phyloP scores from a whole-genome alignment of 2,888 invertebrate genomes.

The Mactromeris polynyma region DNA sequence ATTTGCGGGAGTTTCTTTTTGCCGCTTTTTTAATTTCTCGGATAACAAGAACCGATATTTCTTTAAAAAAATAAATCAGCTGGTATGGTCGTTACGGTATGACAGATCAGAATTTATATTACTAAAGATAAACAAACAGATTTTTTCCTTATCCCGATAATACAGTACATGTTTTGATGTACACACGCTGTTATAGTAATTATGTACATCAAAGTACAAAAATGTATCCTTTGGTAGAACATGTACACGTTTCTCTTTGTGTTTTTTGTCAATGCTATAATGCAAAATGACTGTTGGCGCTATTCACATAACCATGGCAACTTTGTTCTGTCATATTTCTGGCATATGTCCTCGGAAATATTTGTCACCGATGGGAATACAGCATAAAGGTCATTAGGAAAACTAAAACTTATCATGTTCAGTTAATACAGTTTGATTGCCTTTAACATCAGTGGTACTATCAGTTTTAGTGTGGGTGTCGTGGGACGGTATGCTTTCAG shows the following conservation, averaged over 20 bases:
- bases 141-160: not conserved
- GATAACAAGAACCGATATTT: not conserved
- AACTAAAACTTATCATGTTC: constrained; percentile 45
- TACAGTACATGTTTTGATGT: not conserved
- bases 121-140: no score
- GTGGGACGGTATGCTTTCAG: constrained; percentile 31
- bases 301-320: constrained; percentile 25
- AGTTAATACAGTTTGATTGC: constrained; percentile 34
- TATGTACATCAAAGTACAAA: constrained; percentile 9
- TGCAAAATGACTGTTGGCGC: constrained; percentile 18
- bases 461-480: constrained; percentile 3
- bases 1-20: not conserved
- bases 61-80: constrained; percentile 1
- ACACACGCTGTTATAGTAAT: not conserved
- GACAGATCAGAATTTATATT: not conserved
- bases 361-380: constrained; percentile 33
- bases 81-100: not conserved
- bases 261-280: constrained; percentile 8
- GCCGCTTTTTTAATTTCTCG: not conserved
- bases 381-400: constrained; percentile 50
- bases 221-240: not conserved
- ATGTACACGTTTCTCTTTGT: not conserved
- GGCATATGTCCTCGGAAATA: constrained; percentile 37
- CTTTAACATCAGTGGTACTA: constrained; percentile 10
- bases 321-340: constrained; percentile 35